Base-by-base conservation (phyloP, 2,797 vertebrate species). In the Coendou prehensilis region DNA sequence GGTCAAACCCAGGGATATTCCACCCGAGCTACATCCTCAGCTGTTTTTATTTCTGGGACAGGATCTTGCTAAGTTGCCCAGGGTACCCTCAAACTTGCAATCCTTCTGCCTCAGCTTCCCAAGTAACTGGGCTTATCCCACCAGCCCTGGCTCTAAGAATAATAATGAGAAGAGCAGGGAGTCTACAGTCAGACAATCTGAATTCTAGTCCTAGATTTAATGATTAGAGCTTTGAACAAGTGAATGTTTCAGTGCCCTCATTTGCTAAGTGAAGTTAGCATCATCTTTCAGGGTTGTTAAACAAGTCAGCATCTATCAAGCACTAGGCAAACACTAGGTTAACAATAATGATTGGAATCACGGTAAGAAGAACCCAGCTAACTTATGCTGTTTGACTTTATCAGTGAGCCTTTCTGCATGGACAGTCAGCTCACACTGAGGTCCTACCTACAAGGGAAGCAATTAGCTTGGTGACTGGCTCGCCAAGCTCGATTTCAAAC, bases 161-260 rank as follows among this genome's bases (percentile, higher is more conserved):
- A 90, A 56, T 57, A 61, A 59, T 56, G 33, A 8, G 30, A 67
- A 93, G 26, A 71, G 9, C 50, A 71, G 45, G n/a, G n/a, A 41
- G 0, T 83, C 18, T 83, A 6, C 15, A 63, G 73, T 81, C 45
- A 81, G 88, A 67, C 63, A 57, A 52, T 28, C 30, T 73, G 64
- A 91, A 26, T 86, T 93, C 87, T 91, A 61, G 52, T 37, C 30
- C 81, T 41, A 85, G 37, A 59, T 75, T 91, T 87, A 81, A 92
- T n/a, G 52, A 69, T 73, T 41, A 81, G 20, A 86, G 13, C 47
- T 94, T 17, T 50, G 41, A 87, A 89, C 54, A 91, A 67, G 52
- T 63, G 28, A 89, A 64, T 28, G 79, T 95, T 61, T 73, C 63
- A 75, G 75, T 84, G 45, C 71, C 47, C 73, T 91, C 30, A 30